Evolutionary conservation across 2,888 invertebrate genomes (phyloP).

Genomic region (Drosophila ustulata): DNA sequence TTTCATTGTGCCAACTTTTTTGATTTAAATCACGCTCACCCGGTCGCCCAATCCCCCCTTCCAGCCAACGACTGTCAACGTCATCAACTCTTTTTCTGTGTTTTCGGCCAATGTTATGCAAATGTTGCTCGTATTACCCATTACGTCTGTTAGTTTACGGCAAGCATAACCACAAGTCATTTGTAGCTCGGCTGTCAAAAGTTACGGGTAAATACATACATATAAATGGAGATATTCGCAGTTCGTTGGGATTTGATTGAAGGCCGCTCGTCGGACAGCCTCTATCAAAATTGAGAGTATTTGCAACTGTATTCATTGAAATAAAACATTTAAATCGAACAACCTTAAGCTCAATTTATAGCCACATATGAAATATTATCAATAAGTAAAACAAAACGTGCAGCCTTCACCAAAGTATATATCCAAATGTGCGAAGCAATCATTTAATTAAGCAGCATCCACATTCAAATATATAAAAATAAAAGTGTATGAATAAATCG

Average conservation of each 20-base stretch:
- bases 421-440: background rate
- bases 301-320: conserved; percentile 19
- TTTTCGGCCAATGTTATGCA: conserved; percentile 75
- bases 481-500: background rate
- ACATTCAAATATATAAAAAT: background rate
- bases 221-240: conserved; percentile 17
- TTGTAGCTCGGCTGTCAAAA: conserved; percentile 51
- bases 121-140: conserved; percentile 62
- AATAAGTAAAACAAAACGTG: conserved; percentile 4
- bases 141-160: conserved; percentile 59
- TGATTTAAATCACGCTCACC: conserved; percentile 65
- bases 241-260: conserved; percentile 12
- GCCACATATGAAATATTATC: background rate
- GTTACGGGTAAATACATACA: conserved; percentile 42
- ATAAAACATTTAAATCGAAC: conserved; percentile 2
- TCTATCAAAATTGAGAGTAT: conserved; percentile 12
- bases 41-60: background rate
- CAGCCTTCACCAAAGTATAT: conserved; percentile 5
- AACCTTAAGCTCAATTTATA: conserved; percentile 1
- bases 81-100: conserved; percentile 56
- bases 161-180: conserved; percentile 40
- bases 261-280: conserved; percentile 24
- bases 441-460: background rate
- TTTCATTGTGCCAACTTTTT: conserved; percentile 58
- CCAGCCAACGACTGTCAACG: conserved; percentile 21